Conservation (phyloP, 2,888 invertebrate genomes). For the Iphiclides podalirius region DNA sequence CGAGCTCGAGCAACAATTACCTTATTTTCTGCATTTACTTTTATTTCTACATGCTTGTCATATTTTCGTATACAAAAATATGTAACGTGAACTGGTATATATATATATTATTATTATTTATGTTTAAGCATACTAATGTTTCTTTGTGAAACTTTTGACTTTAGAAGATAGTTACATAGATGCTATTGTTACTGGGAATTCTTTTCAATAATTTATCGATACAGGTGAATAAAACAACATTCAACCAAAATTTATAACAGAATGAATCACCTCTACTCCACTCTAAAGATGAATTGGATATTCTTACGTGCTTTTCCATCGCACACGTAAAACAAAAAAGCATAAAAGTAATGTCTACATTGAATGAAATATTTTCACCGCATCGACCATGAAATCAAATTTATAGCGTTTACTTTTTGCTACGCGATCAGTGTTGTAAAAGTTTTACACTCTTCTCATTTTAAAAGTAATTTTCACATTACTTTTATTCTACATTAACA, state of each 20-base stretch:
- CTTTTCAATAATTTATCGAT: slow-evolving; percentile 12
- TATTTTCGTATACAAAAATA: too few species aligned
- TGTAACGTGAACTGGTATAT: too few species aligned
- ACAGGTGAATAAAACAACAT: slow-evolving; percentile 10
- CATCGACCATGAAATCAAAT: slow-evolving; percentile 20
- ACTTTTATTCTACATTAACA: background rate
- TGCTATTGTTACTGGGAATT: background rate
- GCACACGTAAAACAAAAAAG: slow-evolving; percentile 9
- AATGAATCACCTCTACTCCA: slow-evolving; percentile 16
- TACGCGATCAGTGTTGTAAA: slow-evolving; percentile 11
- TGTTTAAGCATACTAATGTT: too few species aligned
- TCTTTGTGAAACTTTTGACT: background rate
- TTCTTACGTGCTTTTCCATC: slow-evolving; percentile 5
- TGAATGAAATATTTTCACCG: slow-evolving; percentile 23
- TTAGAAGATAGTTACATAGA: background rate
- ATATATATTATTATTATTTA: too few species aligned
- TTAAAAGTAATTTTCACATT: slow-evolving; percentile 2
- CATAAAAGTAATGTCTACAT: slow-evolving; percentile 17
- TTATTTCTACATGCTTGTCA: too few species aligned
- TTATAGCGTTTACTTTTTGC: slow-evolving; percentile 23
- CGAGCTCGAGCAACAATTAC: too few species aligned
- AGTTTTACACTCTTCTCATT: slow-evolving; percentile 16
- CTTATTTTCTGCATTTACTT: too few species aligned
- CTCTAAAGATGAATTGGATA: slow-evolving; percentile 18
- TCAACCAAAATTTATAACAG: slow-evolving; percentile 11